Evolutionary conservation across 2,797 vertebrate species (phyloP).

Genomic region (Sebastes minor): DNA sequence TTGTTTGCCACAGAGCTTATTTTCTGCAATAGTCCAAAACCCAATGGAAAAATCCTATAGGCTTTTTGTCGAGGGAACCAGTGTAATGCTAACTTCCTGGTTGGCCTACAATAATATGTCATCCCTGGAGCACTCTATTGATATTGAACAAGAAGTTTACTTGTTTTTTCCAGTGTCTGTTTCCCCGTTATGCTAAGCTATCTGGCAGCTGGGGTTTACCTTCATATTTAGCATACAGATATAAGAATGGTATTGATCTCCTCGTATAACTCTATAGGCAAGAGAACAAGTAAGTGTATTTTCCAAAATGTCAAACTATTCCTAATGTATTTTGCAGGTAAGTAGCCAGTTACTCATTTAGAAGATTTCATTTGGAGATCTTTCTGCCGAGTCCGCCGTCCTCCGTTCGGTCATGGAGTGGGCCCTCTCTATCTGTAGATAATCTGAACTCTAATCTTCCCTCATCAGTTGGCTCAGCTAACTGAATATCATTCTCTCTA

Average conservation of each 20-base stretch:
- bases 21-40: too few relatives aligned
- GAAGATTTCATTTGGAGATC: constrained; percentile 72
- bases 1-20: too few relatives aligned
- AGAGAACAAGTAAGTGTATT: neutral
- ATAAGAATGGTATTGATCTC: neutral
- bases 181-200: neutral
- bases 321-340: constrained; percentile 47
- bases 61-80: too few relatives aligned
- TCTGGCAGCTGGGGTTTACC: neutral
- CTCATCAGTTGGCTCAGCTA: constrained; percentile 67
- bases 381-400: constrained; percentile 30
- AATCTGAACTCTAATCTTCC: constrained; percentile 69
- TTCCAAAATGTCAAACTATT: constrained; percentile 14
- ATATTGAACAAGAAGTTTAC: neutral
- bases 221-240: neutral
- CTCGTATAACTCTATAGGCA: neutral
- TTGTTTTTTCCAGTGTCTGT: neutral
- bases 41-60: too few relatives aligned
- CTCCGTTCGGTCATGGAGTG: constrained; percentile 44
- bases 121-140: too few relatives aligned
- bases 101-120: too few relatives aligned
- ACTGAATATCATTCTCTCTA: constrained; percentile 59
- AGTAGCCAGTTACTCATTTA: constrained; percentile 54
- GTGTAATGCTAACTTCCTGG: too few relatives aligned
- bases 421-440: constrained; percentile 64